A percentile compares a stretch with the other conserved stretches of the same genome.
phyloP scores from a whole-genome alignment of 2,888 invertebrate genomes.

The Melipona beecheii region DNA sequence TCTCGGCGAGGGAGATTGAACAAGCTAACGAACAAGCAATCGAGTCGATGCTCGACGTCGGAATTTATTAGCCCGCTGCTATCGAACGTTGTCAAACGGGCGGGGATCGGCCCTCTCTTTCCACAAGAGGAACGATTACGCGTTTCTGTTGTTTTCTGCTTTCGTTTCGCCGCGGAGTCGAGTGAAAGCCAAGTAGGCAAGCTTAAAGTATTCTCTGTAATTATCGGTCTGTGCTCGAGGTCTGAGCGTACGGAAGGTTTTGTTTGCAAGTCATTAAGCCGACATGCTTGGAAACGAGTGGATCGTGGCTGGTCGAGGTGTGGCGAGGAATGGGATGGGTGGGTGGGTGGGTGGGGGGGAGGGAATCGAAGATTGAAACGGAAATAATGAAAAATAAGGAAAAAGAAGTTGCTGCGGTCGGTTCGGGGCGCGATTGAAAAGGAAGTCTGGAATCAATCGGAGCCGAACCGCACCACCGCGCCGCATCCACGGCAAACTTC shows the following conservation, averaged over 20 bases:
- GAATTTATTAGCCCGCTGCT: slow-evolving; percentile 51
- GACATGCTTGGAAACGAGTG: slow-evolving; percentile 49
- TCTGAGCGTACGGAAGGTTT: slow-evolving; percentile 54
- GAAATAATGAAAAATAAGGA: slow-evolving; percentile 61
- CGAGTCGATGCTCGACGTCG: slow-evolving; percentile 1
- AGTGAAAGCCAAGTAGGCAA: slow-evolving; percentile 43
- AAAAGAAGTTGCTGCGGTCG: slow-evolving; percentile 31
- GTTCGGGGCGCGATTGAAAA: slow-evolving; percentile 40
- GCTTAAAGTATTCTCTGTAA: slow-evolving; percentile 66
- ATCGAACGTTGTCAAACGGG: neutral
- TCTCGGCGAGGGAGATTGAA: slow-evolving; percentile 12
- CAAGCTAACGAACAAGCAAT: slow-evolving; percentile 47
- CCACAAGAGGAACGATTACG: slow-evolving; percentile 31
- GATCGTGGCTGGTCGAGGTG: neutral
- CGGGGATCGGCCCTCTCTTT: neutral
- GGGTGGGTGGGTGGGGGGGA: too few species aligned
- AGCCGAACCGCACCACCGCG: slow-evolving; percentile 19
- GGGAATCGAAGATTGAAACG: slow-evolving; percentile 57
- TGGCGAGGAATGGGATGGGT: too few species aligned
- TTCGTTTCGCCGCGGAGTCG: slow-evolving; percentile 24
- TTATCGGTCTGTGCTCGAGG: slow-evolving; percentile 66
- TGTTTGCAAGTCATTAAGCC: slow-evolving; percentile 75
- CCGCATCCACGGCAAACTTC: slow-evolving; percentile 64
- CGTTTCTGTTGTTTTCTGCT: slow-evolving; percentile 29
- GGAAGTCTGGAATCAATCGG: slow-evolving; percentile 72